Evolutionary conservation across 2,888 invertebrate genomes (phyloP), one percentile per base, ranked within the genome.

Genomic region (Sarcophaga caerulescens): DNA sequence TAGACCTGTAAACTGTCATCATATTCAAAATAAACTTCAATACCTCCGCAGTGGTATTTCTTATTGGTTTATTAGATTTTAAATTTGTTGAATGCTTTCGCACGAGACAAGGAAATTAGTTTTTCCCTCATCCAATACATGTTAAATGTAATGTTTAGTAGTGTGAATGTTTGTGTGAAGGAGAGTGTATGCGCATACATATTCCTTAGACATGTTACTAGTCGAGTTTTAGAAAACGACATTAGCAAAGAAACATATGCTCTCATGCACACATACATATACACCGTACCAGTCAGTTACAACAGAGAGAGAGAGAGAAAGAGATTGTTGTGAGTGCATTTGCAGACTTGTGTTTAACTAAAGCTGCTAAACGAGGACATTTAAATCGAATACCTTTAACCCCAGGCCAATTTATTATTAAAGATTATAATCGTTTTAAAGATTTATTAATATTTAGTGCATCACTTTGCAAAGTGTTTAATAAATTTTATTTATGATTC

Each of bases 381-480:
- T 85, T 86, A 81, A 86, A 83, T 81, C 83, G 63, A 65, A 86
- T 65, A 60, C 71, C 23, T 81, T 81, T 83, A 86, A 86, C 83
- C 80, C 57, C 65, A 60, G 74, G 79, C 79, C 71, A 19, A 69
- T 79, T 63, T 74, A 69, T 69, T 69, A 74, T 75, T 84, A 59
- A 74, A 74, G 78, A 84, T 84, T 57, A 52, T 75, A 79, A 74
- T 79, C 76, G 74, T 63, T 84, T 84, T 57, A 65, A 84, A 79
- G 63, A 84, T 84, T 84, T 79, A 79, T 83, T 68, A 57, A 77
- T 21, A 66, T 52, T 68, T 68, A 21, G 60, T 57, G 59, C 47
- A 71, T 77, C 65, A 75, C 44, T 69, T 70, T 63, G 25, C 11
- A 76, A 52, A 44, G 12, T 60, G n/a, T 35, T 59, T 23, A 82